These are phyloP conservation scores for Platyscapa corneri DNA, from an alignment of 1,140 invertebrate species.

Conservation along the genomic window DNA sequence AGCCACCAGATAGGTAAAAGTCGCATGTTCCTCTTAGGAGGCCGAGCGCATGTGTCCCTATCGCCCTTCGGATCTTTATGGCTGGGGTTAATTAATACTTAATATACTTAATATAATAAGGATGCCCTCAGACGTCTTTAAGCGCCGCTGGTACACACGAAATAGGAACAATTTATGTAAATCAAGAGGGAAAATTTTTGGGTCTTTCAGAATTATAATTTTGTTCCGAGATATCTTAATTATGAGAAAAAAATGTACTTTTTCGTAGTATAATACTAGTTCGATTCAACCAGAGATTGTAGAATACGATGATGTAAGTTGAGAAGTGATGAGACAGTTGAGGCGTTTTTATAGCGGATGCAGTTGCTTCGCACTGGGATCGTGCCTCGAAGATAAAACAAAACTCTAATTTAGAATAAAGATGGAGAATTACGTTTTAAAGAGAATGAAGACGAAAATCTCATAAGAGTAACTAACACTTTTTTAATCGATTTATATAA, in stretches of 20 bases:
- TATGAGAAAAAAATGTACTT: not conserved
- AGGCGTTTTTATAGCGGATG: slow-evolving; percentile 3
- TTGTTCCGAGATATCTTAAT: not conserved
- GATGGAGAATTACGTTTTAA: not conserved
- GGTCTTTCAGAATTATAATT: not conserved
- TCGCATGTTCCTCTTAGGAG: not conserved
- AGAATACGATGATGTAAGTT: slow-evolving; percentile 3
- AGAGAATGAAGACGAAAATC: not conserved
- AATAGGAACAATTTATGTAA: not conserved
- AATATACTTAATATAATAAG: no score
- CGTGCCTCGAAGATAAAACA: not conserved
- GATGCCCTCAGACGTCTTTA: slow-evolving; percentile 24
- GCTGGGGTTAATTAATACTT: slow-evolving; percentile 38
- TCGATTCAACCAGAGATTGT: not conserved
- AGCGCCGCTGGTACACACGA: not conserved
- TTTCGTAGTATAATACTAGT: not conserved
- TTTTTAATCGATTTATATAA: no score
- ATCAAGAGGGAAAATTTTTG: not conserved
- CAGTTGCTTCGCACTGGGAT: not conserved
- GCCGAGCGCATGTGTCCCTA: slow-evolving; percentile 5
- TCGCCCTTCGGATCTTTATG: slow-evolving; percentile 47
- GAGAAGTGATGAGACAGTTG: not conserved
- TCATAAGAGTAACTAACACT: no score
- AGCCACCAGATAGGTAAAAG: not conserved
- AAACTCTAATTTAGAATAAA: not conserved